Evolutionary conservation across 2,888 invertebrate species (phyloP).

Genomic region (Rhynchonema sp.): DNA sequence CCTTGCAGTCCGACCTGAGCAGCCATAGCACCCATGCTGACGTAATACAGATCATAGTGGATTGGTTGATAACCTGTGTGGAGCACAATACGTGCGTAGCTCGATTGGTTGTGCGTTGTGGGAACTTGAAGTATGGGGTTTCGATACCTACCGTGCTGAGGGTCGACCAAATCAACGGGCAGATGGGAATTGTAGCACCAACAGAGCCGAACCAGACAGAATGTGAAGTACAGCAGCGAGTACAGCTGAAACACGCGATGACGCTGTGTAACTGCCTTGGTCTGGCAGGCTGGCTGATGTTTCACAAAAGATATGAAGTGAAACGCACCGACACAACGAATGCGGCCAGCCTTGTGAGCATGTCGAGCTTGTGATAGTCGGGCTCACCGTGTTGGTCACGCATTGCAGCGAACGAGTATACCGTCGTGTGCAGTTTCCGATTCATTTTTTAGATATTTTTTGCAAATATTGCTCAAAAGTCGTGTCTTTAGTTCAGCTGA

Average conservation of each 20-base stretch:
- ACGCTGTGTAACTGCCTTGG: not conserved
- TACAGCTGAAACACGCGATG: not conserved
- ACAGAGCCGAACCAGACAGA: not conserved
- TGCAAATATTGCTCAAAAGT: too few relatives aligned
- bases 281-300: not conserved
- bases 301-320: too few relatives aligned
- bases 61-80: too few relatives aligned
- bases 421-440: not conserved
- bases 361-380: not conserved
- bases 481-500: too few relatives aligned
- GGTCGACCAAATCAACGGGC: not conserved
- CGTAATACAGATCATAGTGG: not conserved
- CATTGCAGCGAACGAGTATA: not conserved
- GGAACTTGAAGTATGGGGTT: too few relatives aligned
- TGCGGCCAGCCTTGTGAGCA: not conserved
- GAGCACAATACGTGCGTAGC: too few relatives aligned
- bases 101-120: too few relatives aligned
- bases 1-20: not conserved
- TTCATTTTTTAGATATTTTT: too few relatives aligned
- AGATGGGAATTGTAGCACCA: not conserved
- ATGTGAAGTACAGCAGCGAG: not conserved
- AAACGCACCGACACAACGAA: not conserved
- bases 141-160: not conserved
- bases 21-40: not conserved
- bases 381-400: not conserved